Conservation (phyloP, 2,113 vertebrate genomes). For the Chiloscyllium plagiosum region DNA sequence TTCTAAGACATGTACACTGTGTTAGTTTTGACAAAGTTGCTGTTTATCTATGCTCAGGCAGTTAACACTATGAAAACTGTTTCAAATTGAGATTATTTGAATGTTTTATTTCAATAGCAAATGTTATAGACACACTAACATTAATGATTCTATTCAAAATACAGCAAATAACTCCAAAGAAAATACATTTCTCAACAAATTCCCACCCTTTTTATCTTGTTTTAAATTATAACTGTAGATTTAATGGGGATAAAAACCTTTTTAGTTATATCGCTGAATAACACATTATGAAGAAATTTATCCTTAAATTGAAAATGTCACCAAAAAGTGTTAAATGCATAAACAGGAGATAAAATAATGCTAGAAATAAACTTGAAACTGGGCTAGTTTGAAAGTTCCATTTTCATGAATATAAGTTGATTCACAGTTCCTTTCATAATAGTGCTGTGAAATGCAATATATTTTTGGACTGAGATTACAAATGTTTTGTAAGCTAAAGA, state of each 20-base stretch:
- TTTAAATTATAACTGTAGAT: no score
- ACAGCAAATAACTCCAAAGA: no score
- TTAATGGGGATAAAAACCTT: neutral
- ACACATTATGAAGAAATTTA: neutral
- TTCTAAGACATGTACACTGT: neutral
- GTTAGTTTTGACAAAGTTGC: neutral
- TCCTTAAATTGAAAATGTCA: no score
- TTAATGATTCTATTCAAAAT: neutral
- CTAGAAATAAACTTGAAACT: neutral
- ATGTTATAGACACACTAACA: neutral
- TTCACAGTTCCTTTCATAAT: neutral
- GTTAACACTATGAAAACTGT: neutral
- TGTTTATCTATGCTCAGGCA: neutral
- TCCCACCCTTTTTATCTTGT: neutral
- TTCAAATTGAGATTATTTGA: neutral
- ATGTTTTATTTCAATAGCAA: neutral
- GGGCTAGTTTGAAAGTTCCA: neutral
- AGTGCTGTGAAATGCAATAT: neutral
- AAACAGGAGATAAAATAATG: neutral
- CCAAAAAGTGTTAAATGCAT: neutral
- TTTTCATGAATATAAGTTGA: neutral
- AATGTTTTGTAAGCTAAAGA: neutral
- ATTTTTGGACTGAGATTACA: neutral
- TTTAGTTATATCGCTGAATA: neutral
- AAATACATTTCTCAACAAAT: neutral